Base-by-base conservation (phyloP, 2,888 invertebrate genomes). In the Drosophila histrio region DNA sequence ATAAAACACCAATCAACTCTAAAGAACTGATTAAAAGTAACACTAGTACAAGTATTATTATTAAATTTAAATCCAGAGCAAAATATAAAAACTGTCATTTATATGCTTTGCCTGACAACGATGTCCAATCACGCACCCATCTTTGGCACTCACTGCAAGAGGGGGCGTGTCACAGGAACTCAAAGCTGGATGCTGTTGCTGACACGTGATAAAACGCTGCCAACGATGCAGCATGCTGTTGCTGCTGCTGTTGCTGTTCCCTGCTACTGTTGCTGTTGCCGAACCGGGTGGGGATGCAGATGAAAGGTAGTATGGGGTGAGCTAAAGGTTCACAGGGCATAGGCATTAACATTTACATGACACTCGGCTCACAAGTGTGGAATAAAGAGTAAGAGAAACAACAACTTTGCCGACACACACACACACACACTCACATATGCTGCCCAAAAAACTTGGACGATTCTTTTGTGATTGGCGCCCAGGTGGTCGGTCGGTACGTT, bases 181-280 rank as follows among this genome's bases (percentile, higher is more conserved):
- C 77, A 67, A 83, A 72, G 77, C 76, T 76, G 74, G 68, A 71
- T 87, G 74, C 86, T 87, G 87, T 67, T 79, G 71, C 86, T 84
- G 84, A 87, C 84, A 84, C 84, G 88, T 84, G 84, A 87, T 84
- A 85, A 84, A 84, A 82, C 86, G 87, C 79, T 86, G 66, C 54
- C 86, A 63, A 71, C 52, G 60, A 67, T 36, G 61, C 64, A 79
- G 28, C 58, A 43, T 65, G 44, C 38, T 46, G 32, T 17, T 44
- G 43, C 38, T 19, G 54, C 5, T 43, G 60, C 13, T 15, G 11
- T 1, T 7, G 47, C 54, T 52, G 21, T 41, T 53, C 13, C 5
- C 28, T 46, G 38, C 47, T 59, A 30, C 19, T 43, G 24, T 17
- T 30, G 34, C 38, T 34, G 46, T 7, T 21, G 53, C 19, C 7